Evolutionary conservation across 2,113 vertebrate species (phyloP).

Genomic region (Microtus ochrogaster): DNA sequence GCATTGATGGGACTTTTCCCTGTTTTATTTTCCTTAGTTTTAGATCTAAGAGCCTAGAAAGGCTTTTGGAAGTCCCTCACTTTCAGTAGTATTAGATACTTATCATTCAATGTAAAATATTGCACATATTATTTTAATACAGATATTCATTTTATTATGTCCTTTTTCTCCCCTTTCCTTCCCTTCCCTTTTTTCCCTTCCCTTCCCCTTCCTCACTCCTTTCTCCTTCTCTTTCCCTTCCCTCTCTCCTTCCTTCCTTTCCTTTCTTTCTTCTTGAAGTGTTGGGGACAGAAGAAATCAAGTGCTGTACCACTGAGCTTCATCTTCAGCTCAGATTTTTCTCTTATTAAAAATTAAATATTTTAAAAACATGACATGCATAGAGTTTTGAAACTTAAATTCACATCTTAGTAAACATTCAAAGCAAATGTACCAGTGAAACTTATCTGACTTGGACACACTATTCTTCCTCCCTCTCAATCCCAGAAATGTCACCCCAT

Average conservation of each 20-base stretch:
- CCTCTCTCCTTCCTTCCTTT: neutral
- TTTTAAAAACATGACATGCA: no score
- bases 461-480: accelerated
- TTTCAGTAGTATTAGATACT: neutral
- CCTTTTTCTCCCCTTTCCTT: no score
- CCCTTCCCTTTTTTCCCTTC: accelerated
- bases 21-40: neutral
- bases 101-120: slow-evolving; percentile 36
- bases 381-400: slow-evolving; percentile 15
- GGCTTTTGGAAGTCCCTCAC: neutral
- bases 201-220: no score
- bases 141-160: neutral
- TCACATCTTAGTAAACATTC: neutral
- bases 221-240: neutral
- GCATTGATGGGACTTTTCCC: neutral
- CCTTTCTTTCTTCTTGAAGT: neutral
- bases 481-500: accelerated
- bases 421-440: neutral
- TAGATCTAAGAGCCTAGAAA: neutral
- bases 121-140: neutral
- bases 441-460: neutral
- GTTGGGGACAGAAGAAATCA: neutral
- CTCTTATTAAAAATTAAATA: neutral
- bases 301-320: no score
- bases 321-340: neutral